These are phyloP conservation scores for Gymnarchus niloticus DNA, from an alignment of 2,113 vertebrate species.

Conservation along the genomic window DNA sequence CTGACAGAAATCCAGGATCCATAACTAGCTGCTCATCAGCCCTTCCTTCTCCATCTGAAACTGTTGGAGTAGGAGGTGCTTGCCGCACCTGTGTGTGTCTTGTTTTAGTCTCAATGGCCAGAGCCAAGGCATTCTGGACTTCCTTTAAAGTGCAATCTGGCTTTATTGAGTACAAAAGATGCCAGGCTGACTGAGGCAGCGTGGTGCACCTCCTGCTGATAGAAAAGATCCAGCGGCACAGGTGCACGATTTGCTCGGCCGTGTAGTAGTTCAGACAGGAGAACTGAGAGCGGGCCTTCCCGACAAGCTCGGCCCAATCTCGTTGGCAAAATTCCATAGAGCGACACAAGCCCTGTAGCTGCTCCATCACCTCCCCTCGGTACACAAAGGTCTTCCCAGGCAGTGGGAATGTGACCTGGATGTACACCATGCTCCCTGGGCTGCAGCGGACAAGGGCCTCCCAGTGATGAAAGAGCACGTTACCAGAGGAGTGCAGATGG, in stretches of 20 bases:
- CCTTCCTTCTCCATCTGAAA: not conserved
- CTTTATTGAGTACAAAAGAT: slow-evolving; percentile 58
- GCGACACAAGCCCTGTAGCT: slow-evolving; percentile 50
- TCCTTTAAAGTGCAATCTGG: slow-evolving; percentile 46
- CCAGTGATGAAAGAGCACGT: slow-evolving; percentile 63
- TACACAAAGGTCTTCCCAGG: slow-evolving; percentile 35
- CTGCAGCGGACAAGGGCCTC: slow-evolving; percentile 50
- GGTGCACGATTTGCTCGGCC: slow-evolving; percentile 61
- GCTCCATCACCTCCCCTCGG: slow-evolving; percentile 40
- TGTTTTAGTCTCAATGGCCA: not conserved
- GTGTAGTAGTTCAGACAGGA: slow-evolving; percentile 61
- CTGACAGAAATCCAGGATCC: not conserved
- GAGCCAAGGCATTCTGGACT: slow-evolving; percentile 43
- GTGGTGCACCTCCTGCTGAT: slow-evolving; percentile 30
- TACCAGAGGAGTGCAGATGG: slow-evolving; percentile 60
- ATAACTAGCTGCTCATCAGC: not conserved
- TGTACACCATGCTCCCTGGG: slow-evolving; percentile 37
- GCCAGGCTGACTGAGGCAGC: slow-evolving; percentile 50
- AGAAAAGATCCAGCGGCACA: slow-evolving; percentile 55
- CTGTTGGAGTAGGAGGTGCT: not conserved
- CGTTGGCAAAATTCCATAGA: slow-evolving; percentile 57
- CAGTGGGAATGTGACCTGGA: slow-evolving; percentile 48
- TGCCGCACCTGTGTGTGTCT: not conserved
- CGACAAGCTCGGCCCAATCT: slow-evolving; percentile 57
- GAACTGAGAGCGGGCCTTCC: slow-evolving; percentile 51